Evolutionary conservation across 2,888 invertebrate genomes (phyloP).

Genomic region (Cenopis cana): DNA sequence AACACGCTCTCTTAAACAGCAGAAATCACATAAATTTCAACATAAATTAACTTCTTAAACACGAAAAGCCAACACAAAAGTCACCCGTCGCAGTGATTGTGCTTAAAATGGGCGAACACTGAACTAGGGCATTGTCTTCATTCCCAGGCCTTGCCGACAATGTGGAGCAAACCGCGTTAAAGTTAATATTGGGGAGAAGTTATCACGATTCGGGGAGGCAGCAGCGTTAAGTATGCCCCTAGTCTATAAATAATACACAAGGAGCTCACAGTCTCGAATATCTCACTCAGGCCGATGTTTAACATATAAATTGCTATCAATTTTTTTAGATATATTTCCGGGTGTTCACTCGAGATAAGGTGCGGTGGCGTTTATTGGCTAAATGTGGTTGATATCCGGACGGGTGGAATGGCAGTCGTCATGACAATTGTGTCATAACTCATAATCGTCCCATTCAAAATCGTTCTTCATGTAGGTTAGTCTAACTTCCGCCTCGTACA

Average conservation of each 20-base stretch:
- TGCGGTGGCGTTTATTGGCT: constrained; percentile 66
- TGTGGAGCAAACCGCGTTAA: constrained; percentile 37
- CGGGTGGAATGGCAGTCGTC: constrained; percentile 52
- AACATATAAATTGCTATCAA: constrained; percentile 82
- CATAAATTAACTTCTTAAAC: not conserved
- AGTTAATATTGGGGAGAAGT: constrained; percentile 49
- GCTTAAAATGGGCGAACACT: constrained; percentile 18
- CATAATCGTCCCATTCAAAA: no score
- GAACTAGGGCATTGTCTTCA: constrained; percentile 27
- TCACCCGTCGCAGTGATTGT: constrained; percentile 1
- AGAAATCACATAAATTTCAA: not conserved
- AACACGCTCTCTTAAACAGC: not conserved
- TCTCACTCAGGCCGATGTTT: constrained; percentile 76
- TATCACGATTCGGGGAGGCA: constrained; percentile 48
- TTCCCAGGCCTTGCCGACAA: constrained; percentile 12
- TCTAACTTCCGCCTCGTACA: no score
- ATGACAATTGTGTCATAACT: no score
- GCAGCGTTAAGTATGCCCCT: constrained; percentile 49
- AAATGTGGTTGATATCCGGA: constrained; percentile 63
- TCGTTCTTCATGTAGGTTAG: no score
- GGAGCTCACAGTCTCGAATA: constrained; percentile 66
- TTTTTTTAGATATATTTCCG: constrained; percentile 77
- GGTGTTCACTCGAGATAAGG: constrained; percentile 69
- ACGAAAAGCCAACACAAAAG: constrained; percentile 9
- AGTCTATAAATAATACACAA: constrained; percentile 52